These are phyloP conservation scores for Phalacrocorax carbo DNA, from an alignment of 2,113 vertebrate genomes.

Conservation along the genomic window DNA sequence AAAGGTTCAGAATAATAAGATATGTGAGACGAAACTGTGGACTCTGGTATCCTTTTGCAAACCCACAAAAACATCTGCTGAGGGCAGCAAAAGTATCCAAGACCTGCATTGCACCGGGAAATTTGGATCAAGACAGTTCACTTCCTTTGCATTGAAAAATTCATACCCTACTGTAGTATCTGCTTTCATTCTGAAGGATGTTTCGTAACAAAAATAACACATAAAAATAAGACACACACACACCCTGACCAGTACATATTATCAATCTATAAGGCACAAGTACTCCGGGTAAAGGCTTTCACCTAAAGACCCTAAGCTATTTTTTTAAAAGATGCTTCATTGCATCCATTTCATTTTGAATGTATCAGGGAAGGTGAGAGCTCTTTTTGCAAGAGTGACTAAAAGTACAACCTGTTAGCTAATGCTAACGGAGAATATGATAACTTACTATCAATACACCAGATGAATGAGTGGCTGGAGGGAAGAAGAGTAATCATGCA, in stretches of 20 bases:
- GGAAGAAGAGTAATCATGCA: not conserved
- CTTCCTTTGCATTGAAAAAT: not conserved
- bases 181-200: not conserved
- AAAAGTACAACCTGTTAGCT: not conserved
- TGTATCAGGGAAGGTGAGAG: not conserved
- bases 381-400: not conserved
- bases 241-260: not conserved
- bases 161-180: too few relatives aligned
- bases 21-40: fast-evolving
- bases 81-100: not conserved
- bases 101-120: not conserved
- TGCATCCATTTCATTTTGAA: too few relatives aligned
- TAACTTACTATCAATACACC: not conserved
- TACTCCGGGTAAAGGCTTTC: not conserved
- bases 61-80: not conserved
- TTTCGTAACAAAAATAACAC: not conserved
- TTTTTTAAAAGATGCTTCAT: not conserved
- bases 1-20: not conserved
- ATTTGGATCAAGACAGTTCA: not conserved
- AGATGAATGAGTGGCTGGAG: not conserved
- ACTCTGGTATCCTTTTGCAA: not conserved
- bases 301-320: not conserved
- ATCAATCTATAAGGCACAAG: not conserved
- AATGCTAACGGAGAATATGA: not conserved
- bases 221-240: not conserved